These are phyloP conservation scores for Tetramorium alpestre DNA, from an alignment of 1,140 invertebrate species.

Conservation along the genomic window DNA sequence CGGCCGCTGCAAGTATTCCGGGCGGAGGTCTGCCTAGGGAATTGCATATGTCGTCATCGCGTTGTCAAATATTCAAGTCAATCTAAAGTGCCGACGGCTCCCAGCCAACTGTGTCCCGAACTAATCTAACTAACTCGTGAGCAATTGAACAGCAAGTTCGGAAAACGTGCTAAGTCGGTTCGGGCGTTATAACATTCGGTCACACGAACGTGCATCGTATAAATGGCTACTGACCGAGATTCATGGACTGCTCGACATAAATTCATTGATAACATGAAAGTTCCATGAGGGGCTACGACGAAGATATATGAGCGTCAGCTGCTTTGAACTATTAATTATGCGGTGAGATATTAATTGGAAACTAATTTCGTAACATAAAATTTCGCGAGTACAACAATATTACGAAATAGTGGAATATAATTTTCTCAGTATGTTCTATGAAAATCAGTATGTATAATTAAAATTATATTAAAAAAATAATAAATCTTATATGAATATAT, in stretches of 20 bases:
- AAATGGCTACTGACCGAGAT: background rate
- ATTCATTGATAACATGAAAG: conserved; percentile 35
- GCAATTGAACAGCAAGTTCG: conserved; percentile 50
- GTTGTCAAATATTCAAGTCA: conserved; percentile 78
- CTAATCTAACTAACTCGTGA: conserved; percentile 79
- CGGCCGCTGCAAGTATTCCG: conserved; percentile 27
- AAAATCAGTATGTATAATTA: background rate
- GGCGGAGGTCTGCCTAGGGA: conserved; percentile 3
- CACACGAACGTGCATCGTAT: conserved; percentile 19
- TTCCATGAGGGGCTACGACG: background rate
- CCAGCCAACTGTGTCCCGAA: conserved; percentile 75
- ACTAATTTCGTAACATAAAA: background rate
- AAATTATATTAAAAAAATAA: background rate
- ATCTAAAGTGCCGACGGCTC: conserved; percentile 73
- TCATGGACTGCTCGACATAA: background rate
- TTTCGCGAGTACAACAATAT: background rate
- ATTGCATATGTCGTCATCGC: conserved; percentile 48
- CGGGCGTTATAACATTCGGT: background rate
- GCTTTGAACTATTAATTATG: conserved; percentile 18
- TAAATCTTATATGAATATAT: background rate
- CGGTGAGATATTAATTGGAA: conserved; percentile 19
- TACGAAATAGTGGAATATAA: background rate
- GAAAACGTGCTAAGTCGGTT: conserved; percentile 42
- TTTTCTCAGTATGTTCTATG: background rate
- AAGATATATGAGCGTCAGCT: background rate